These are phyloP conservation scores for Harpagoxenus sublaevis DNA, from an alignment of 2,888 invertebrate species.

Conservation along the genomic window DNA sequence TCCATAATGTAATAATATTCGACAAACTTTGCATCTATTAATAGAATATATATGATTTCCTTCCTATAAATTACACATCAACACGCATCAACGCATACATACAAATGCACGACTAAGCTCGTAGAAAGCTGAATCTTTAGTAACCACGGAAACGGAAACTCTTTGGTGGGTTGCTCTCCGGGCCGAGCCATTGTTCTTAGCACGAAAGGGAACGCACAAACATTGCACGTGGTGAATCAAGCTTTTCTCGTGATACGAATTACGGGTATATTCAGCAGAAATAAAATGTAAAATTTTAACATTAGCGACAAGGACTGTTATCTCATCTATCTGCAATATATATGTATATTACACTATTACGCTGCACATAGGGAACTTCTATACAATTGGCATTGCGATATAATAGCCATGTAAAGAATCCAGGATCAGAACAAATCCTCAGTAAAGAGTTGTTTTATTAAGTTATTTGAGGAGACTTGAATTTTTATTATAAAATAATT, in stretches of 20 bases:
- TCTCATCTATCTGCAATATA: constrained; percentile 13
- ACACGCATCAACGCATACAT: constrained; percentile 57
- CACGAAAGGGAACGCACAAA: constrained; percentile 60
- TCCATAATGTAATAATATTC: neutral
- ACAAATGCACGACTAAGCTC: constrained; percentile 9
- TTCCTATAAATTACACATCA: constrained; percentile 53
- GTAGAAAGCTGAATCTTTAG: constrained; percentile 57
- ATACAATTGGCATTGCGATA: neutral
- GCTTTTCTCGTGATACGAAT: constrained; percentile 52
- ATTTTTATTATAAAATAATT: neutral
- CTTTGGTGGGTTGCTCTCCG: constrained; percentile 63
- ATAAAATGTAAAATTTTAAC: constrained; percentile 53
- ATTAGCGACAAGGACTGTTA: constrained; percentile 22
- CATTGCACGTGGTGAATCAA: constrained; percentile 43
- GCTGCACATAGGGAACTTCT: neutral
- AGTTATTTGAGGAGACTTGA: neutral
- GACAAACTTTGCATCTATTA: neutral
- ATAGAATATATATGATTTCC: constrained; percentile 6
- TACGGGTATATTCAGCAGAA: constrained; percentile 35
- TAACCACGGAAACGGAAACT: constrained; percentile 72
- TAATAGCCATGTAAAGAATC: neutral
- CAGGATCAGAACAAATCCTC: neutral
- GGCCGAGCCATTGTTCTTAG: constrained; percentile 61
- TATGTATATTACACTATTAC: neutral
- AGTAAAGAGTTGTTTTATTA: neutral